Percentiles rank a stretch among this genome's conserved stretches.
These are phyloP conservation scores for Epirrita christyi DNA, from an alignment of 2,888 invertebrate species.

Conservation along the genomic window DNA sequence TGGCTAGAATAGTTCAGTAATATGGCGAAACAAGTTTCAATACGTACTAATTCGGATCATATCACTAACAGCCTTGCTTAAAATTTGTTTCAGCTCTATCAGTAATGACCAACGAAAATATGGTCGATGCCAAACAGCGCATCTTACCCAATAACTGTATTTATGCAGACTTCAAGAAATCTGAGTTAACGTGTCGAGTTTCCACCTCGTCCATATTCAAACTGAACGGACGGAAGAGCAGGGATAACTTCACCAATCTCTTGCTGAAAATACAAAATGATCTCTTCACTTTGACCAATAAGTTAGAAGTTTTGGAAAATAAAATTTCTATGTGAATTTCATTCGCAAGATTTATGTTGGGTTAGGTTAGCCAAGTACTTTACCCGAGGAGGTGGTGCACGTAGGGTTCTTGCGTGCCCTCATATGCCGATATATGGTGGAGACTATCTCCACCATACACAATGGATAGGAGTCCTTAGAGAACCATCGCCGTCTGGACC, in stretches of 20 bases:
- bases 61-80: too few relatives aligned
- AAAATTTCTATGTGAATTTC: constrained; percentile 47
- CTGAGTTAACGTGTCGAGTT: constrained; percentile 59
- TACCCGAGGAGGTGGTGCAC: too few relatives aligned
- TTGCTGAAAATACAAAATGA: constrained; percentile 74
- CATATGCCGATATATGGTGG: too few relatives aligned
- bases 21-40: too few relatives aligned
- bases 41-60: too few relatives aligned
- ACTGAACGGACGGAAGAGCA: constrained; percentile 60
- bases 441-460: too few relatives aligned
- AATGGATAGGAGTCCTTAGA: too few relatives aligned
- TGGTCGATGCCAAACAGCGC: constrained; percentile 38
- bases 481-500: too few relatives aligned
- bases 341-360: too few relatives aligned
- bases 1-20: too few relatives aligned
- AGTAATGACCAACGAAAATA: constrained; percentile 48
- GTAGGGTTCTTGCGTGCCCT: too few relatives aligned
- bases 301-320: constrained; percentile 67
- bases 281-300: constrained; percentile 61
- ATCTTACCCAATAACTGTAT: constrained; percentile 29
- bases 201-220: constrained; percentile 67
- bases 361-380: too few relatives aligned
- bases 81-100: constrained; percentile 44
- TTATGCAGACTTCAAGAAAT: constrained; percentile 53
- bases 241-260: constrained; percentile 67